Percentiles rank a stretch among this genome's conserved stretches.
These are phyloP conservation scores for Ardeotis arabs DNA, from an alignment of 2,113 vertebrate species.

Conservation along the genomic window DNA sequence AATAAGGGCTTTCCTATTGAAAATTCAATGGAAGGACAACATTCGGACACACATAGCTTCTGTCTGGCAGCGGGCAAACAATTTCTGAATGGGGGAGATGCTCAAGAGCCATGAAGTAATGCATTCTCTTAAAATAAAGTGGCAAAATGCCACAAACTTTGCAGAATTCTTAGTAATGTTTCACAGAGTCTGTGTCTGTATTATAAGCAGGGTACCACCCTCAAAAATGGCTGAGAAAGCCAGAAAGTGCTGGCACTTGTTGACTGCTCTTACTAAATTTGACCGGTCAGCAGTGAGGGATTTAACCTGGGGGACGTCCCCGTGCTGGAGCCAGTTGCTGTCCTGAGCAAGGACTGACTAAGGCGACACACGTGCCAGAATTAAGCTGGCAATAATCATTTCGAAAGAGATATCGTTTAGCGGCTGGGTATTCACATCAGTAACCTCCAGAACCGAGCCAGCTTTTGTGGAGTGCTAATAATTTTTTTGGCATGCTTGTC, in stretches of 20 bases:
- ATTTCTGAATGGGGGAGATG: neutral
- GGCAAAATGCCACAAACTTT: neutral
- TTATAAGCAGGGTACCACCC: neutral
- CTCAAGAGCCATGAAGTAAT: neutral
- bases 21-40: neutral
- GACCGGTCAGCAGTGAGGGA: too few species aligned
- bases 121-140: neutral
- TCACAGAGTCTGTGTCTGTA: neutral
- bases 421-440: neutral
- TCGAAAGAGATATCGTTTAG: neutral
- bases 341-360: accelerated
- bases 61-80: neutral
- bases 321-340: neutral
- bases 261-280: neutral
- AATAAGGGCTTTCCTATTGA: neutral
- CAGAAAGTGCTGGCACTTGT: neutral
- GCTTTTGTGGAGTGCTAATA: neutral
- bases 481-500: neutral
- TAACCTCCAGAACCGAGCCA: neutral
- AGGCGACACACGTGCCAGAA: accelerated
- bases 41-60: neutral
- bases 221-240: neutral
- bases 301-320: neutral
- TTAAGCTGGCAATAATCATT: neutral
- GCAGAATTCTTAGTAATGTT: neutral